These are phyloP conservation scores for Megaceryle maxima DNA, from an alignment of 2,113 vertebrate species.

Conservation along the genomic window DNA sequence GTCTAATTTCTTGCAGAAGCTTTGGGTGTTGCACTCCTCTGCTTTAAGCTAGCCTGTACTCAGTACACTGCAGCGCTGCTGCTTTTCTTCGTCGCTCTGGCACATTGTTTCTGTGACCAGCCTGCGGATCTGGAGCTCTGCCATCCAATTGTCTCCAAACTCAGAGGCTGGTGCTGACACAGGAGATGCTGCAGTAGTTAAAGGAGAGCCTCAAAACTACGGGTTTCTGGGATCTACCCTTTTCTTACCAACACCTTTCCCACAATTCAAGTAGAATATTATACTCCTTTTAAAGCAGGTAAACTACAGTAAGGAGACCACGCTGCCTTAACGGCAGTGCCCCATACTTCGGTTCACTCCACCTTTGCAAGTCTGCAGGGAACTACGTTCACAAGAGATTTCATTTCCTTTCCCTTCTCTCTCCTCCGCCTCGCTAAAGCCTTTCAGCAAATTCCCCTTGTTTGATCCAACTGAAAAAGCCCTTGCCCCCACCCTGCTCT, in stretches of 20 bases:
- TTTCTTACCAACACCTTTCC: not conserved
- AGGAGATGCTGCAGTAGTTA: not conserved
- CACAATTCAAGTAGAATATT: not conserved
- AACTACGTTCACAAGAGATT: not conserved
- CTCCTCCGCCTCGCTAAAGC: not conserved
- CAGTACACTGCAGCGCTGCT: fast-evolving
- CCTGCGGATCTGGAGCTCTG: not conserved
- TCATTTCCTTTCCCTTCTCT: not conserved
- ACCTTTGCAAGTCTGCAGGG: not conserved
- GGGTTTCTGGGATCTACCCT: not conserved
- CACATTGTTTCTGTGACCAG: not conserved
- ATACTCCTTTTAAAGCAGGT: not conserved
- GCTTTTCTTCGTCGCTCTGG: not conserved
- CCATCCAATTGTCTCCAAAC: not conserved
- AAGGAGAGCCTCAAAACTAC: fast-evolving
- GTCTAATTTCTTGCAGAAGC: constrained; percentile 1
- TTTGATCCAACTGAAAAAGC: not conserved
- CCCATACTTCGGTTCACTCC: not conserved
- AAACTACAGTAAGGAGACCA: not conserved
- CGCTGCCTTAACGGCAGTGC: not conserved
- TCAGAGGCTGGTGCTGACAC: not conserved
- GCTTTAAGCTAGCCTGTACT: not conserved
- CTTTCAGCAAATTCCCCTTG: not conserved
- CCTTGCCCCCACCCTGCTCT: not conserved
- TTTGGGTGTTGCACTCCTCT: not conserved